Evolutionary conservation across 2,113 vertebrate species (phyloP).

Genomic region (Eptesicus fuscus): DNA sequence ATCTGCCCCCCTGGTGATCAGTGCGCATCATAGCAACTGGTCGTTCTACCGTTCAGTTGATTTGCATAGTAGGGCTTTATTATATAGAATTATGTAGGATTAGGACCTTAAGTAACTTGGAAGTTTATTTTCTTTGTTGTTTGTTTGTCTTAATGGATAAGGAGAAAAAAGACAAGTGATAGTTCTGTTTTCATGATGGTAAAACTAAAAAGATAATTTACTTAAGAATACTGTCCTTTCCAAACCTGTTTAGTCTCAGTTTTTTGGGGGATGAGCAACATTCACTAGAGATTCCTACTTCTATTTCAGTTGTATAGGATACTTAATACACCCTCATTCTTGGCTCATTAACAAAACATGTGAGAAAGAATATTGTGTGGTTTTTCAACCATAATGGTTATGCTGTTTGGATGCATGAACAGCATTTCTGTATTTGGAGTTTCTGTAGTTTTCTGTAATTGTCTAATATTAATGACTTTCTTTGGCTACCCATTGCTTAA

Average conservation of each 20-base stretch:
- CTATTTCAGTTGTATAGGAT: constrained; percentile 66
- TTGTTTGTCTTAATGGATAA: background rate
- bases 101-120: background rate
- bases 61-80: too few relatives aligned
- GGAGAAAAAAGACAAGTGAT: background rate
- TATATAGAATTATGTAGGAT: too few relatives aligned
- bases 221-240: constrained; percentile 35
- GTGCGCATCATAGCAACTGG: too few relatives aligned
- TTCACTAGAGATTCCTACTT: constrained; percentile 57
- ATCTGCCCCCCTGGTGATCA: too few relatives aligned
- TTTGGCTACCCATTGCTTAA: constrained; percentile 15
- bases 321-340: constrained; percentile 61
- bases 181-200: constrained; percentile 29
- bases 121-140: background rate
- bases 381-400: constrained; percentile 67
- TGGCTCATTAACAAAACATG: constrained; percentile 65
- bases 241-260: constrained; percentile 9
- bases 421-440: constrained; percentile 64
- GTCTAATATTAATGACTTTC: constrained; percentile 67
- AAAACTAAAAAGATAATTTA: constrained; percentile 57
- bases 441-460: constrained; percentile 62
- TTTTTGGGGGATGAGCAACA: constrained; percentile 14
- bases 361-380: constrained; percentile 68
- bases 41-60: too few relatives aligned
- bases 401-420: constrained; percentile 65